Evolutionary conservation across 2,888 invertebrate species (phyloP).

Genomic region (Nomada ruficornis): DNA sequence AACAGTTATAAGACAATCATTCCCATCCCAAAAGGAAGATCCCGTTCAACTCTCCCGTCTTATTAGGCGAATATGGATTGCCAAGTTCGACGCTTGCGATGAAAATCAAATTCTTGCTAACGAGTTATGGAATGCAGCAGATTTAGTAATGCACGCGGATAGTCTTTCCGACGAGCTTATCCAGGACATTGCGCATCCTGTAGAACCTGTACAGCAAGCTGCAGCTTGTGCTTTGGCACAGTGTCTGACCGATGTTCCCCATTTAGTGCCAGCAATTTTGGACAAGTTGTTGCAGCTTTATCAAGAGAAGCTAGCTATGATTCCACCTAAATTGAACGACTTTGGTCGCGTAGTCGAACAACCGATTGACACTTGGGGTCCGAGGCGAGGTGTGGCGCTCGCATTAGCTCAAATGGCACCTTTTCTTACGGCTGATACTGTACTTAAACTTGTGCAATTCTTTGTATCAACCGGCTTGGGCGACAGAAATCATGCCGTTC

Average conservation of each 20-base stretch:
- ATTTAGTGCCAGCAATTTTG: slow-evolving; percentile 86
- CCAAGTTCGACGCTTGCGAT: slow-evolving; percentile 91
- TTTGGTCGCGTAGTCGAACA: slow-evolving; percentile 95
- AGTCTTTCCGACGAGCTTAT: slow-evolving; percentile 87
- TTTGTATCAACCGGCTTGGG: slow-evolving; percentile 94
- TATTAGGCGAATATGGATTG: slow-evolving; percentile 92
- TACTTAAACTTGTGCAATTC: slow-evolving; percentile 90
- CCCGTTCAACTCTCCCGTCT: slow-evolving; percentile 87
- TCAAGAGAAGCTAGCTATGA: slow-evolving; percentile 90
- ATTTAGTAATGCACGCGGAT: slow-evolving; percentile 85
- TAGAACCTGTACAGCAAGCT: slow-evolving; percentile 92
- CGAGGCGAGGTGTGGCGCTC: slow-evolving; percentile 94
- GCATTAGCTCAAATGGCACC: slow-evolving; percentile 92
- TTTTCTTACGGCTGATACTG: slow-evolving; percentile 88
- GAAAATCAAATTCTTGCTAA: slow-evolving; percentile 89
- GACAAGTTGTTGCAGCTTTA: slow-evolving; percentile 90
- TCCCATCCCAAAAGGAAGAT: slow-evolving; percentile 87
- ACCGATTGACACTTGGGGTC: slow-evolving; percentile 95
- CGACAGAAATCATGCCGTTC: slow-evolving; percentile 92
- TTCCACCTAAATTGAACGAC: slow-evolving; percentile 94
- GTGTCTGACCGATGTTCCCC: slow-evolving; percentile 86
- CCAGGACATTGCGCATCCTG: slow-evolving; percentile 91
- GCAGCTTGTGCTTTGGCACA: slow-evolving; percentile 92
- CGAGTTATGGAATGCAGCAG: slow-evolving; percentile 87
- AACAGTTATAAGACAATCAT: slow-evolving; percentile 86